Evolutionary conservation across 2,888 invertebrate genomes (phyloP).

Genomic region (Thecocarcelia acutangulata): DNA sequence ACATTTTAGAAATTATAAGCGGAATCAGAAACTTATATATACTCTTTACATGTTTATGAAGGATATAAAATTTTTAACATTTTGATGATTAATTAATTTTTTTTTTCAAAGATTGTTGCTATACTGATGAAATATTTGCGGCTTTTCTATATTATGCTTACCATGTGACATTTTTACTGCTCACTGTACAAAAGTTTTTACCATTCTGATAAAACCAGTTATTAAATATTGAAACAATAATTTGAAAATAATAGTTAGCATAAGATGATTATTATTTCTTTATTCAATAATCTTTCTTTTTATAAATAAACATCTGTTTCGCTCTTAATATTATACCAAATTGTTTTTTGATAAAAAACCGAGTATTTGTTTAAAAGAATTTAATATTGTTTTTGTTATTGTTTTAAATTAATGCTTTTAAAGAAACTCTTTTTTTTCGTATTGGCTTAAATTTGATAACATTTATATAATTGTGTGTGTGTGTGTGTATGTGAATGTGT

Average conservation of each 20-base stretch:
- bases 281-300: constrained; percentile 60
- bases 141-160: too few species aligned
- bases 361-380: constrained; percentile 15
- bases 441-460: constrained; percentile 14
- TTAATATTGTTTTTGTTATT: constrained; percentile 39
- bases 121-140: too few species aligned
- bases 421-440: constrained; percentile 42
- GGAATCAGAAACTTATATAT: too few species aligned
- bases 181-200: too few species aligned
- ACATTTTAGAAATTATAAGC: too few species aligned
- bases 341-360: constrained; percentile 40
- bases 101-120: too few species aligned
- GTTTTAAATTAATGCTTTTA: constrained; percentile 43
- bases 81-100: too few species aligned
- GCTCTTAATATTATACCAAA: constrained; percentile 40
- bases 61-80: too few species aligned
- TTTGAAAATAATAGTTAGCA: constrained; percentile 62
- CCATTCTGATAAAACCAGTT: not conserved
- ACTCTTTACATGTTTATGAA: too few species aligned
- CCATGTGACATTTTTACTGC: too few species aligned
- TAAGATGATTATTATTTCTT: constrained; percentile 70
- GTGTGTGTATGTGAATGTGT: not conserved
- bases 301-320: constrained; percentile 67
- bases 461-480: constrained; percentile 12
- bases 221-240: not conserved